These are phyloP conservation scores for Lycopodina hypogea DNA, from an alignment of 37 sponge, comb jelly and placozoan species.

Conservation along the genomic window DNA sequence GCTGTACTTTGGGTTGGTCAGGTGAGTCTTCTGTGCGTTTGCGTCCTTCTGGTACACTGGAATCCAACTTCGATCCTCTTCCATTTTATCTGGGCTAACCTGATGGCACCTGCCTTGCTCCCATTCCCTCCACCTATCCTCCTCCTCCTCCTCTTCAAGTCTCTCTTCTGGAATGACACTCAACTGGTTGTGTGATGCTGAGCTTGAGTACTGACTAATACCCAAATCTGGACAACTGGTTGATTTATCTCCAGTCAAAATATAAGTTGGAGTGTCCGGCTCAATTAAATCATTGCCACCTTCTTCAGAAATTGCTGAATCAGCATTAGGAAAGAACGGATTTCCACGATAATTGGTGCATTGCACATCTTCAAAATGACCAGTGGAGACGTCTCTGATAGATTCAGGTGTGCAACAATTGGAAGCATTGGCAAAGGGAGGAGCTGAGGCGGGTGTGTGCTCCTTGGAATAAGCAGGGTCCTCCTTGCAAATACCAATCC, in stretches of 20 bases:
- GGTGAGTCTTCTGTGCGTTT: neutral
- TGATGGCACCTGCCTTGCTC: neutral
- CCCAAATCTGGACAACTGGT: no score
- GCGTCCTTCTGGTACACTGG: neutral
- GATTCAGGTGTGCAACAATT: neutral
- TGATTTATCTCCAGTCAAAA: no score
- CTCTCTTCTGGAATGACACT: conserved; percentile 15
- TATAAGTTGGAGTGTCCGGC: no score
- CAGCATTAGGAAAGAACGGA: neutral
- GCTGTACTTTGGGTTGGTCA: neutral
- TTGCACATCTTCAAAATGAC: neutral
- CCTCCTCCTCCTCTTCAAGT: neutral
- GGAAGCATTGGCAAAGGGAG: neutral
- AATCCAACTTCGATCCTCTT: neutral
- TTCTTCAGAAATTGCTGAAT: neutral
- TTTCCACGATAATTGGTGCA: neutral
- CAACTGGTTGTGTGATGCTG: conserved; percentile 1
- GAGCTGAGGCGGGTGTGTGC: neutral
- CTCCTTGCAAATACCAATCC: no score
- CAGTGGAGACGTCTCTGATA: neutral
- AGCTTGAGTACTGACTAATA: neutral
- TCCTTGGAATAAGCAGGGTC: neutral
- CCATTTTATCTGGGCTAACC: neutral
- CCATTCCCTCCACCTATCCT: neutral
- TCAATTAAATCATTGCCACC: no score